Percentiles rank a stretch among this genome's conserved stretches.
phyloP scores from a whole-genome alignment of 2,113 vertebrate genomes.

The Lathamus discolor region DNA sequence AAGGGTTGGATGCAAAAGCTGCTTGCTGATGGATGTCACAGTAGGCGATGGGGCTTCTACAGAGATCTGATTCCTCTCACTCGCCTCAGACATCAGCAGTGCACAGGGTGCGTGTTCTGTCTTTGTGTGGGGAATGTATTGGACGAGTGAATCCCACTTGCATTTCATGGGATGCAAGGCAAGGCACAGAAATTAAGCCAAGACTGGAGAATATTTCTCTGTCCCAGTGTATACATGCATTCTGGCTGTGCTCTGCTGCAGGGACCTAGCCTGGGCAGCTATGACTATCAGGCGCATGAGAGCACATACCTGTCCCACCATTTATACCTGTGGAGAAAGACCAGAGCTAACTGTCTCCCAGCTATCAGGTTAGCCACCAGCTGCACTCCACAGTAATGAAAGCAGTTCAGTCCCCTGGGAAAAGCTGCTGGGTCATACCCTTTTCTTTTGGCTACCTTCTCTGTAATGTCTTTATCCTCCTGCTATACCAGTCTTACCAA shows the following conservation, averaged over 20 bases:
- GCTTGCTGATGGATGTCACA: neutral
- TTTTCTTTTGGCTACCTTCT: neutral
- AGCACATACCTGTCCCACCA: neutral
- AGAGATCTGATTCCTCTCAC: neutral
- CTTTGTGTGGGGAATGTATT: neutral
- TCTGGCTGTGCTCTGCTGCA: neutral
- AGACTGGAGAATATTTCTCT: neutral
- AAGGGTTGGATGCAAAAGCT: neutral
- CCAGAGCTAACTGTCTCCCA: neutral
- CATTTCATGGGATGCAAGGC: neutral
- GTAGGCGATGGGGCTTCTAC: fast-evolving
- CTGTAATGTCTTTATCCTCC: neutral
- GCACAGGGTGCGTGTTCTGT: neutral
- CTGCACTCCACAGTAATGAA: neutral
- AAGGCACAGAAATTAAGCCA: neutral
- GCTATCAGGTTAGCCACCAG: neutral
- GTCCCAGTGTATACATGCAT: too few species aligned
- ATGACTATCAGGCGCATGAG: neutral
- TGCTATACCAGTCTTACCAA: neutral
- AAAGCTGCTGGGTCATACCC: neutral
- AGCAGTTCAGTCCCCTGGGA: neutral
- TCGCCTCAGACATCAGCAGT: neutral
- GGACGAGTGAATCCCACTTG: neutral
- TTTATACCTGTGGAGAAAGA: neutral
- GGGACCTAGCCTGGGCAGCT: neutral